Evolutionary conservation across 1,140 invertebrate genomes (phyloP).

Genomic region (Argopecten irradians): DNA sequence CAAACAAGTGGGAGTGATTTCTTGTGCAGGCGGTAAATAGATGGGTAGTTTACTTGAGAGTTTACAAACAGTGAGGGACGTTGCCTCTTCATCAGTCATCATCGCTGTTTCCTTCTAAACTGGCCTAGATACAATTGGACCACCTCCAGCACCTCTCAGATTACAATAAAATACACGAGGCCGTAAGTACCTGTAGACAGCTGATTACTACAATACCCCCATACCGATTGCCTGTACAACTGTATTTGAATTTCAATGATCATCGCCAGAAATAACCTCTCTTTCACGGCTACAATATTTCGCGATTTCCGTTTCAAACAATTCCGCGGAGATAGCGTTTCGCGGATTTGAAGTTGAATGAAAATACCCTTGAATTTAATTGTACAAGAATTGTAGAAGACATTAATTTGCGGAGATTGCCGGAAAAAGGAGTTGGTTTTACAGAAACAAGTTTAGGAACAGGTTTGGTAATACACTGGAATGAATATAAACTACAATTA

Average conservation of each 20-base stretch:
- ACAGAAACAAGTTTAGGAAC: too few species aligned
- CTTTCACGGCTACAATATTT: too few species aligned
- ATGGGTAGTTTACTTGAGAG: background rate
- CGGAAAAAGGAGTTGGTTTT: too few species aligned
- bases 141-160: background rate
- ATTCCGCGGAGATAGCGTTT: too few species aligned
- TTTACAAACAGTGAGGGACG: conserved; percentile 1
- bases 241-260: background rate
- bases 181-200: background rate
- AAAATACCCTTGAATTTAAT: too few species aligned
- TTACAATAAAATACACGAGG: background rate
- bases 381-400: too few species aligned
- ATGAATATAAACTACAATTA: too few species aligned
- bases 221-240: background rate
- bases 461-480: too few species aligned
- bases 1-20: background rate
- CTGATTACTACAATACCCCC: background rate
- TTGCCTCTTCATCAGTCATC: conserved; percentile 14
- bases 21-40: background rate
- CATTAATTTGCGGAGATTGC: too few species aligned
- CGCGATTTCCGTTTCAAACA: too few species aligned
- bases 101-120: background rate
- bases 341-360: too few species aligned
- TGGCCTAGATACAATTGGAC: background rate
- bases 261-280: too few species aligned